Evolutionary conservation across 23 tunicate genomes (phyloP).

Genomic region (Diplosoma virens): DNA sequence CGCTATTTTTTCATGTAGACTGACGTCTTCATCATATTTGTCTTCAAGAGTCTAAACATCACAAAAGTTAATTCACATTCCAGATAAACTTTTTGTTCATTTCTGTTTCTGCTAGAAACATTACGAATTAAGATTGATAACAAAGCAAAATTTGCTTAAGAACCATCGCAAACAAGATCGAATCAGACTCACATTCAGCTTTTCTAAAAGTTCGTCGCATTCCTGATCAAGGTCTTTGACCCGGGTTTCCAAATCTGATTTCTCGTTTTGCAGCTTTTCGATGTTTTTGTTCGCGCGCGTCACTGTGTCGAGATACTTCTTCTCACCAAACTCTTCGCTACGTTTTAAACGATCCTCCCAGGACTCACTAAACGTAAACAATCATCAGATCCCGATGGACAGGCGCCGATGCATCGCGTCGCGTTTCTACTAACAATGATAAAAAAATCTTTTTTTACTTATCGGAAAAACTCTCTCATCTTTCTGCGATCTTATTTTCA

Average conservation of each 20-base stretch:
- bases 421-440: too few relatives aligned
- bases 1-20: neutral
- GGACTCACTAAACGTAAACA: too few relatives aligned
- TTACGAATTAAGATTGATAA: neutral
- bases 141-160: neutral
- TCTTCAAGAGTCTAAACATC: neutral
- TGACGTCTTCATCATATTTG: neutral
- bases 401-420: too few relatives aligned
- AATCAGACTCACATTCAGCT: constrained; percentile 22
- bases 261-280: neutral
- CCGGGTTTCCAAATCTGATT: neutral
- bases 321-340: constrained; percentile 22
- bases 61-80: neutral
- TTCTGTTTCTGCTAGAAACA: too few relatives aligned
- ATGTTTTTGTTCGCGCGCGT: constrained; percentile 16
- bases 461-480: too few relatives aligned
- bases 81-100: too few relatives aligned
- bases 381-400: too few relatives aligned
- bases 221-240: constrained; percentile 58
- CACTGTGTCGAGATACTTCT: constrained; percentile 9
- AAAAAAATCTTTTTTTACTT: too few relatives aligned
- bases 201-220: constrained; percentile 39
- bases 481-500: too few relatives aligned
- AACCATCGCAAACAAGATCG: too few relatives aligned
- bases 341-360: constrained; percentile 2